Percentiles rank a stretch among this genome's conserved stretches.
These are phyloP conservation scores for Basileuterus tristriatus DNA, from an alignment of 2,797 vertebrate species.

Conservation along the genomic window DNA sequence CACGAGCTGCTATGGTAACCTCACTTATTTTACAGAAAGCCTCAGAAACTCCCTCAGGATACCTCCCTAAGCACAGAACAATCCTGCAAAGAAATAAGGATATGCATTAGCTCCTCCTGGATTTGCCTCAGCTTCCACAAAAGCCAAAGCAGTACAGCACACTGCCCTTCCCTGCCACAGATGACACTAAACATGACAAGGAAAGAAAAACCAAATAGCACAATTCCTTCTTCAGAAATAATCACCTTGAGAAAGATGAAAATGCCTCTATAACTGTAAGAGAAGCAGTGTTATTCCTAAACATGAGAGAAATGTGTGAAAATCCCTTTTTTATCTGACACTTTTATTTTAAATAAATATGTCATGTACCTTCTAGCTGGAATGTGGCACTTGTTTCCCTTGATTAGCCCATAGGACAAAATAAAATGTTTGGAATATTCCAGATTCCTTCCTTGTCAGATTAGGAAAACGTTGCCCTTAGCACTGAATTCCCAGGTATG, in stretches of 20 bases:
- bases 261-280: not conserved
- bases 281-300: not conserved
- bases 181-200: not conserved
- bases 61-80: not conserved
- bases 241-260: not conserved
- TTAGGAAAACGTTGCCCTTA: not conserved
- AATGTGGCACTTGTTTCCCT: not conserved
- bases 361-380: not conserved
- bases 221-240: not conserved
- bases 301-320: not conserved
- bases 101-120: accelerated
- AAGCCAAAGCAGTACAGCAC: not conserved
- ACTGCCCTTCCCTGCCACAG: not conserved
- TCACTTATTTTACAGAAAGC: not conserved
- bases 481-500: not conserved
- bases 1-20: not conserved
- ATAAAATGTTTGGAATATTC: not conserved
- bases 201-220: not conserved
- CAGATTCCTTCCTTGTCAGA: conserved; percentile 4
- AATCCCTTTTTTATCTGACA: not conserved
- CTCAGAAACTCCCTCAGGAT: not conserved
- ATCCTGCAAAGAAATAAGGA: not conserved
- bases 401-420: conserved; percentile 1
- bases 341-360: not conserved
- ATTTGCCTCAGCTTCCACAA: not conserved